These are phyloP conservation scores for Sminthopsis crassicaudata DNA, from an alignment of 2,113 vertebrate genomes.

Conservation along the genomic window DNA sequence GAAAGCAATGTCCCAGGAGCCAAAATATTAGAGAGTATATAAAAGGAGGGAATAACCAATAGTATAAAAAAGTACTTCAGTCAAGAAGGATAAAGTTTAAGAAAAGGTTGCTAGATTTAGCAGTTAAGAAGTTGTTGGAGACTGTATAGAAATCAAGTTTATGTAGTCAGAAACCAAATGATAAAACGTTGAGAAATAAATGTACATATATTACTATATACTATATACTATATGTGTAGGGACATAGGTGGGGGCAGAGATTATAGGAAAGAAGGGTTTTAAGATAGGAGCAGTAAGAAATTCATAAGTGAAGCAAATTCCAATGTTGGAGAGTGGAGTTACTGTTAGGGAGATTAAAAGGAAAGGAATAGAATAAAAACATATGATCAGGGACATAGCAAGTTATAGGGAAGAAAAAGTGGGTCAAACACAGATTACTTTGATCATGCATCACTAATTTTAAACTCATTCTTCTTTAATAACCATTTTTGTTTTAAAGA, in stretches of 20 bases:
- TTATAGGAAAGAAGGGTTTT: not conserved
- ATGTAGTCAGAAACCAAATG: not conserved
- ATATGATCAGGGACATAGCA: not conserved
- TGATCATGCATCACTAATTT: not conserved
- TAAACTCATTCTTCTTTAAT: not conserved
- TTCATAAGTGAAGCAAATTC: not conserved
- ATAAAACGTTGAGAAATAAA: not conserved
- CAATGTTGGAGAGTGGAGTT: not conserved
- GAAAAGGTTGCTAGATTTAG: not conserved
- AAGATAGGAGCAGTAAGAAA: not conserved
- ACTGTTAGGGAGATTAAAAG: not conserved
- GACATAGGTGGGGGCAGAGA: not conserved
- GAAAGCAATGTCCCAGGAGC: no score
- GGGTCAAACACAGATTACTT: not conserved
- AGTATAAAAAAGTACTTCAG: no score
- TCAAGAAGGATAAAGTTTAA: no score
- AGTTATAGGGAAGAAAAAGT: not conserved
- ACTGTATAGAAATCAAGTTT: not conserved
- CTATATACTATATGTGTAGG: not conserved
- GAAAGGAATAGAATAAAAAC: not conserved
- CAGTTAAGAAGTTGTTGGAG: not conserved
- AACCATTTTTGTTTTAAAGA: not conserved
- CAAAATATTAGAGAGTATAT: no score
- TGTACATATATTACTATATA: no score
- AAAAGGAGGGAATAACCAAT: no score